These are phyloP conservation scores for Philhelius pedissequus DNA, from an alignment of 2,888 invertebrate genomes.

Conservation along the genomic window DNA sequence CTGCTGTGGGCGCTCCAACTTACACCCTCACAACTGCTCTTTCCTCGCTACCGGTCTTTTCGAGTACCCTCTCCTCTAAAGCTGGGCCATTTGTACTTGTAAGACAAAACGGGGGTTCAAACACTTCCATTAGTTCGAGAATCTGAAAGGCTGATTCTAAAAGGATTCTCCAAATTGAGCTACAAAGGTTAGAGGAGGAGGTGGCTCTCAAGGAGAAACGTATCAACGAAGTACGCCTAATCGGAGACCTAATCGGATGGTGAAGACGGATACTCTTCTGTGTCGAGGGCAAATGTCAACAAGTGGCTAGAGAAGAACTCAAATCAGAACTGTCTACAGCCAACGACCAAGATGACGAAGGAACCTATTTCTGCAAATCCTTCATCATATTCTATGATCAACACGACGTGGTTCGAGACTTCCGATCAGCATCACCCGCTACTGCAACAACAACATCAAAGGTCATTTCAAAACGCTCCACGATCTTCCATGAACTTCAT, in stretches of 20 bases:
- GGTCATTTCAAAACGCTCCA: no score
- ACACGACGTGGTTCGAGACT: no score
- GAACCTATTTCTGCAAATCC: no score
- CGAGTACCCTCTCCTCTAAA: no score
- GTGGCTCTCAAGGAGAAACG: not conserved
- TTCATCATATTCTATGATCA: no score
- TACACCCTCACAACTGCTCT: no score
- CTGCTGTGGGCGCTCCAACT: not conserved
- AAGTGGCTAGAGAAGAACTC: no score
- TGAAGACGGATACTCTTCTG: not conserved
- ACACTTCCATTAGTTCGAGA: not conserved
- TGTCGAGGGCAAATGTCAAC: not conserved
- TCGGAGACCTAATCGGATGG: not conserved
- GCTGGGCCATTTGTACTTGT: not conserved
- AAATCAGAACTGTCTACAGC: no score
- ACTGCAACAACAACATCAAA: no score
- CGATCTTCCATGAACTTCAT: not conserved
- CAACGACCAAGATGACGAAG: no score
- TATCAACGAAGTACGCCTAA: not conserved
- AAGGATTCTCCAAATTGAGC: not conserved
- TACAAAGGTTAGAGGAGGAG: not conserved
- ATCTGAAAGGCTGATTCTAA: not conserved
- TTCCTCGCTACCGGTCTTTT: not conserved
- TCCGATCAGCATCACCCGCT: no score
- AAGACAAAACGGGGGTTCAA: not conserved